Evolutionary conservation across 1,140 invertebrate genomes (phyloP), one percentile per base, ranked within the genome.

Genomic region (Neoseiulus cucumeris): DNA sequence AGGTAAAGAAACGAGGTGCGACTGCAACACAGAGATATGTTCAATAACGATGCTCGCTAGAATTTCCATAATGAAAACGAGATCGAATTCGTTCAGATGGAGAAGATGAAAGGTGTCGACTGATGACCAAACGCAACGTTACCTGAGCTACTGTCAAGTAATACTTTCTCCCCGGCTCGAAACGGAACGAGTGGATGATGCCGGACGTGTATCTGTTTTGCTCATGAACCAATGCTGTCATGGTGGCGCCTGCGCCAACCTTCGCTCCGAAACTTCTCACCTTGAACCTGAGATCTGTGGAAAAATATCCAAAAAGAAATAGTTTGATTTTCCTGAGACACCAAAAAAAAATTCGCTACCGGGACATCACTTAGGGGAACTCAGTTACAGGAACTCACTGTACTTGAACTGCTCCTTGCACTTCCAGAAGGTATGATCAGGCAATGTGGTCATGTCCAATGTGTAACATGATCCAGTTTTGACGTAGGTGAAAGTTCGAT

Each of bases 371-470:
- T n/a, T n/a, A n/a, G n/a, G n/a, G n/a, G n/a, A n/a, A n/a, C 12
- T n/a, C 0, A 14, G n/a, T 44, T 12, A 44, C n/a, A 12, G 42
- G n/a, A 12, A 59, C 51, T 59, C 33, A 59, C 51, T 59, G 33
- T 59, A 59, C 9, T 59, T 59, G 51, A 59, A 59, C 33, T 59
- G 51, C 33, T 59, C 51, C 22, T 59, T 59, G 9, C 51, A 59
- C 51, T 33, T 59, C 51, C 51, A 59, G 51, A 59, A 59, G 2
- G 51, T 25, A 25, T 59, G 51, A 25, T 59, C 51, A 4, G 51
- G 22, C 51, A 59, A 9, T 17, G 14, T 29, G 51, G 51, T 59
- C 51, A 59, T 59, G 22, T 59, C 51, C 14, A 59, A 9, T 17
- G 51, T 59, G 22, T 59, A 59, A 25, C 51, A 59, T 1, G 51